phyloP scores from a whole-genome alignment of 1,140 invertebrate species.

The Cyphomyrmex costatus region DNA sequence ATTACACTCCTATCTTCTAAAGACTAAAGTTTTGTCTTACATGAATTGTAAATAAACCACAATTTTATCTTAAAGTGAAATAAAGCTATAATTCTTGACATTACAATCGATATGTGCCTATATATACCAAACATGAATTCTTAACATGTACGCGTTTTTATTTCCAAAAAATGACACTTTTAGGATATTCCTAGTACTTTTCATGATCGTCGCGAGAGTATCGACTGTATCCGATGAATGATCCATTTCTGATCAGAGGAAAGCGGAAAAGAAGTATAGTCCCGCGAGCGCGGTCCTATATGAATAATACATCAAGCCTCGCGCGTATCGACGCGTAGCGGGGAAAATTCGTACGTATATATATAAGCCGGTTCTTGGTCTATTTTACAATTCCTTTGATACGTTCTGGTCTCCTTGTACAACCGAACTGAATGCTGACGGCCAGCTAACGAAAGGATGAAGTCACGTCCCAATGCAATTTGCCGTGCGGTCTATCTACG shows the following conservation, averaged over 20 bases:
- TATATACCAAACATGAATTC: background rate
- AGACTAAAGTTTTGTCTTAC: background rate
- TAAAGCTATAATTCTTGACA: background rate
- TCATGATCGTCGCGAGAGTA: background rate
- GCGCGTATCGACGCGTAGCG: constrained; percentile 52
- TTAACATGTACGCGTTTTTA: background rate
- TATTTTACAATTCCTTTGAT: constrained; percentile 72
- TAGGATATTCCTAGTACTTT: constrained; percentile 15
- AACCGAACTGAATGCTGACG: constrained; percentile 50
- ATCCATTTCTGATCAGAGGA: constrained; percentile 45
- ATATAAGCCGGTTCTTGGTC: constrained; percentile 63
- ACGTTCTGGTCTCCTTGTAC: constrained; percentile 38
- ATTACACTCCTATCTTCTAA: no score
- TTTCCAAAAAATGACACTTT: background rate
- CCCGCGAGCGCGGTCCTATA: constrained; percentile 40
- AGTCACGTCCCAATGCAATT: constrained; percentile 36
- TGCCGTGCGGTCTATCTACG: constrained; percentile 38
- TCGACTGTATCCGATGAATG: constrained; percentile 17
- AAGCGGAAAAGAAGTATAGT: constrained; percentile 3
- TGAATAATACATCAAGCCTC: constrained; percentile 68
- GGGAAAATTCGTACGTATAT: constrained; percentile 39
- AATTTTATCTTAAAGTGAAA: background rate
- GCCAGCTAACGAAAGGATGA: background rate
- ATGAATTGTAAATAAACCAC: background rate
- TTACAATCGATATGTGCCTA: background rate